Conservation (phyloP, 2,888 invertebrate genomes). For the Marasmarcha lunaedactyla region DNA sequence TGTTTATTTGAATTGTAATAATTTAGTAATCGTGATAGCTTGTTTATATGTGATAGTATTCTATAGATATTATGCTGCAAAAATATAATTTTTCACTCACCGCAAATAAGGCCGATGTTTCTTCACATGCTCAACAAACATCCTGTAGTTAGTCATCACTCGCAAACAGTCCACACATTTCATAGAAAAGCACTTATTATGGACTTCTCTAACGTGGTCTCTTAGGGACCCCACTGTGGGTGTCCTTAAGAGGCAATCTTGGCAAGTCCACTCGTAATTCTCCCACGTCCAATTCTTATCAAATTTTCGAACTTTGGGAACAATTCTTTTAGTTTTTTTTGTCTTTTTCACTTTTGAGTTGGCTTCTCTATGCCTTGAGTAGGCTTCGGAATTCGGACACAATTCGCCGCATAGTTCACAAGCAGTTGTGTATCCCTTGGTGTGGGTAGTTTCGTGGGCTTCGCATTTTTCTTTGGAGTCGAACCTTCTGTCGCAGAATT, state of each 20-base stretch:
- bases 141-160: conserved; percentile 65
- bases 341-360: conserved; percentile 6
- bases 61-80: no score
- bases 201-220: conserved; percentile 59
- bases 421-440: conserved; percentile 7
- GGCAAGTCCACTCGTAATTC: conserved; percentile 16
- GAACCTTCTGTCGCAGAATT: conserved; percentile 16
- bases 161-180: conserved; percentile 71
- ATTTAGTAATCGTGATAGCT: no score
- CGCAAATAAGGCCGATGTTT: conserved; percentile 63
- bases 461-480: conserved; percentile 6
- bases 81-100: no score
- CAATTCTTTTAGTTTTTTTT: not conserved
- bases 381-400: conserved; percentile 4
- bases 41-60: no score
- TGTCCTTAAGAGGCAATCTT: conserved; percentile 11
- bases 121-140: conserved; percentile 67
- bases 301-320: conserved; percentile 5
- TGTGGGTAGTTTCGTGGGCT: conserved; percentile 9
- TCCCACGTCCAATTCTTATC: conserved; percentile 11
- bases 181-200: conserved; percentile 65
- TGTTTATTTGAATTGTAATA: no score
- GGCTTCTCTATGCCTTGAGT: conserved; percentile 9
- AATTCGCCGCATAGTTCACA: conserved; percentile 15
- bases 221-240: conserved; percentile 26